phyloP scores from a whole-genome alignment of 2,888 invertebrate species.

The Spialia ferax region DNA sequence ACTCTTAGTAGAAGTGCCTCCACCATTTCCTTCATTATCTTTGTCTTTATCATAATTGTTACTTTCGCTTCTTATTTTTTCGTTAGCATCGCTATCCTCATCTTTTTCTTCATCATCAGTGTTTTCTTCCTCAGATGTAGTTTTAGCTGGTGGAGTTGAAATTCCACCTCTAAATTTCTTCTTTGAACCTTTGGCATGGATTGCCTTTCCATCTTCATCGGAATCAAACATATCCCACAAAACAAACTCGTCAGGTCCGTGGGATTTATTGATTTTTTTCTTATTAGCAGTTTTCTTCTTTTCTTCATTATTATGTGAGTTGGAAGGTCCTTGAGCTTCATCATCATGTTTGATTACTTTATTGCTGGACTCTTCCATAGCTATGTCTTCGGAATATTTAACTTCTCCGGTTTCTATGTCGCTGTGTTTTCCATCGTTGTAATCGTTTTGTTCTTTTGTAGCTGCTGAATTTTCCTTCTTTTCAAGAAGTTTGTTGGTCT shows the following conservation, averaged over 20 bases:
- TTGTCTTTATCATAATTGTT: neutral
- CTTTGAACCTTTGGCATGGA: neutral
- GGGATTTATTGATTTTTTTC: neutral
- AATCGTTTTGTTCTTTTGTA: neutral
- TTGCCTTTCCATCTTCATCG: neutral
- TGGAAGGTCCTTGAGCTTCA: neutral
- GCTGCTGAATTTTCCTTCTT: neutral
- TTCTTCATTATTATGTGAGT: neutral
- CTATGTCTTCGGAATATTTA: neutral
- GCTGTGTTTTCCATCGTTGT: neutral
- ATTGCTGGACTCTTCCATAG: neutral
- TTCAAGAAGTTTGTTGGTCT: neutral
- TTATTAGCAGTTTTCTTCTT: neutral
- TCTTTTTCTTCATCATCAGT: conserved; percentile 11
- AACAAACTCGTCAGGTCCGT: neutral
- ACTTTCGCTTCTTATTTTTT: neutral
- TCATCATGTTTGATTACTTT: neutral
- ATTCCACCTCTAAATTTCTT: neutral
- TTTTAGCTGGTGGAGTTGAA: conserved; percentile 1
- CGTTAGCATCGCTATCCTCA: neutral
- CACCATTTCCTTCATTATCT: conserved; percentile 1
- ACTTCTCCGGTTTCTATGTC: neutral
- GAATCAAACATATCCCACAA: conserved; percentile 1
- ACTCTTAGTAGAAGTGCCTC: neutral
- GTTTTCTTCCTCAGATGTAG: conserved; percentile 7